Evolutionary conservation across 2,113 vertebrate species (phyloP).

Genomic region (Tenebrosternarchus preto): DNA sequence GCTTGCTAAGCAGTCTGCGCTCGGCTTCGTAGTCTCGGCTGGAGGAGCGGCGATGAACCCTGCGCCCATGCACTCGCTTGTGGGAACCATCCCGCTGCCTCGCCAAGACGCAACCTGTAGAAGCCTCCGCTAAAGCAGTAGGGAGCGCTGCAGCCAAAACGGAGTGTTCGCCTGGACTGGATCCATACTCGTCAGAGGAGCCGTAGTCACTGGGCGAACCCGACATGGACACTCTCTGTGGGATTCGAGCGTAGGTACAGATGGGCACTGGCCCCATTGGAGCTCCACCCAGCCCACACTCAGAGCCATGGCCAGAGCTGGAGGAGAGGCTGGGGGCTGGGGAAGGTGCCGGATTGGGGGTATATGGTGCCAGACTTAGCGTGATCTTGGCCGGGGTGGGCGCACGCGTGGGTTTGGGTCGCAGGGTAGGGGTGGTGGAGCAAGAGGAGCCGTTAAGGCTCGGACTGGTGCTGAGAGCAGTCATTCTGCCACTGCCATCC

Average conservation of each 20-base stretch:
- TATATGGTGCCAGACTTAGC: conserved; percentile 76
- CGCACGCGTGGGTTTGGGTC: conserved; percentile 75
- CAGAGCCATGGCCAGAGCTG: conserved; percentile 79
- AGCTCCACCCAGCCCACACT: conserved; percentile 74
- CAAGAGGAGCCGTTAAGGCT: conserved; percentile 77
- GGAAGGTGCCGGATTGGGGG: conserved; percentile 73
- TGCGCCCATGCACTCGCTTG: conserved; percentile 69
- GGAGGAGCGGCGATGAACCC: conserved; percentile 72
- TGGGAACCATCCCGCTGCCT: conserved; percentile 71
- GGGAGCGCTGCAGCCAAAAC: conserved; percentile 68
- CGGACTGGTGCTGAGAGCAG: conserved; percentile 75
- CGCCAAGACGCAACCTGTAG: conserved; percentile 78
- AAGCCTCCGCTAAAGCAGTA: conserved; percentile 61
- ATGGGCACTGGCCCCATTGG: conserved; percentile 72
- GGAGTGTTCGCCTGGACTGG: conserved; percentile 75
- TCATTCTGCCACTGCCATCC: conserved; percentile 64
- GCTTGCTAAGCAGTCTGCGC: conserved; percentile 72
- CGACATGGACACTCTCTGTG: conserved; percentile 77
- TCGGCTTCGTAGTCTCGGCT: conserved; percentile 73
- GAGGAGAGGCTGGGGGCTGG: conserved; percentile 73
- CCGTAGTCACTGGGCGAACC: conserved; percentile 80
- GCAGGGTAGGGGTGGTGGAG: conserved; percentile 75
- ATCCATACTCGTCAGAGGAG: conserved; percentile 82
- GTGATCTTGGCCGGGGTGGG: conserved; percentile 79
- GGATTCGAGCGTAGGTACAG: conserved; percentile 74